Base-by-base conservation (phyloP, 2,113 vertebrate species). In the Hypanus sabinus region DNA sequence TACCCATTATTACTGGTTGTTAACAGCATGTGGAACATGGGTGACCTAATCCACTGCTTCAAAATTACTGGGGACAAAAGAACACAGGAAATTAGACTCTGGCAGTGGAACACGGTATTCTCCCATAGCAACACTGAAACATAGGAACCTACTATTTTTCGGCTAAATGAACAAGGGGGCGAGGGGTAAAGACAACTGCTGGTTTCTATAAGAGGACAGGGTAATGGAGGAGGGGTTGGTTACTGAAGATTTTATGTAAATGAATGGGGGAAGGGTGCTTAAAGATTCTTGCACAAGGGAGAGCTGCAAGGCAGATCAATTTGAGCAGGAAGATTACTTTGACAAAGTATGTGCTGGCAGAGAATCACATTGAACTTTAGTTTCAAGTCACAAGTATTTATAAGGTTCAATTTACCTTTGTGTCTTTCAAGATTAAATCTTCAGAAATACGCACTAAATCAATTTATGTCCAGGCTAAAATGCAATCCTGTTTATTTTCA, bases 61-160 rank as follows among this genome's bases (percentile, higher is more conserved):
- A 70, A 91, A 73, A 91, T 73, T 93, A 93, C 68, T 75, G 36
- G 91, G 36, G 55, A 73, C 91, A 93, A 93, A 93, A 71, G 91
- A 93, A 93, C 68, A 93, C 36, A 75, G 91, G 91, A 93, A 93
- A 93, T 93, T 46, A 93, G 36, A 93, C 38, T 93, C 70, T 93
- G 91, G 91, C 70, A 73, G 70, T 93, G 65, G 91, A 22, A 93
- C 70, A 55, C 30, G 90, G 65, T 71, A 46, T 73, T 93, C 91
- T 75, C 73, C 68, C 91, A 36, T 93, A 75, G 68, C 91, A 75
- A 93, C 91, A 73, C 91, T 75, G 27, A 93, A 75, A 93, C 91
- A 46, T 93, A 55, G 91, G 91, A 71, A 73, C 91, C 70, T 46
- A 73, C 36, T 73, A 71, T 38, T 73, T 73, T 73, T 60, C 83